A percentile compares a stretch with the other conserved stretches of the same genome.
Conservation (phyloP, 2,113 vertebrate species). For the Vireo altiloquus region DNA sequence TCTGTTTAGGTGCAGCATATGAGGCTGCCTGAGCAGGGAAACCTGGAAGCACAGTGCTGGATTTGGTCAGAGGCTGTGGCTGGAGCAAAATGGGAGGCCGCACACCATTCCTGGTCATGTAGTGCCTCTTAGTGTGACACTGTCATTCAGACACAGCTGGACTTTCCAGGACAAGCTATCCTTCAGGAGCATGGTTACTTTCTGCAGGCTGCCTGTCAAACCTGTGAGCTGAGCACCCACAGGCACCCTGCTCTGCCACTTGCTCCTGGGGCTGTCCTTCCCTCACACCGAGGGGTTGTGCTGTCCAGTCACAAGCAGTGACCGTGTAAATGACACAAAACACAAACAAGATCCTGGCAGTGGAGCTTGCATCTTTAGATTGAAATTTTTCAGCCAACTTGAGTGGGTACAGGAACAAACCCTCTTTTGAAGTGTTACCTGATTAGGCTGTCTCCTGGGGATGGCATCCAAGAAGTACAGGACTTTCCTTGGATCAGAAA, state of each 20-base stretch:
- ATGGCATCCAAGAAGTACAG: background rate
- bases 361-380: background rate
- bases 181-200: background rate
- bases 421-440: background rate
- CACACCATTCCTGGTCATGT: background rate
- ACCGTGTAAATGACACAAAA: background rate
- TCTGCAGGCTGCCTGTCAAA: background rate
- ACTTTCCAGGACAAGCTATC: background rate
- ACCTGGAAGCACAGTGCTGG: background rate
- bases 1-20: background rate
- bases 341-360: background rate
- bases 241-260: background rate
- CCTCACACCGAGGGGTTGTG: background rate
- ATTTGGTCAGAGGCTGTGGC: background rate
- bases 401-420: background rate
- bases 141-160: fast-evolving
- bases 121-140: no score
- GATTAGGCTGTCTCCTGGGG: background rate
- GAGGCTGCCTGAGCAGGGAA: background rate
- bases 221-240: background rate
- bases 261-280: background rate
- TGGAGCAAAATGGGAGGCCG: background rate
- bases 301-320: background rate
- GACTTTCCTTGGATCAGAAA: background rate
- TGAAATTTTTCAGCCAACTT: background rate